Percentiles rank a stretch among this genome's conserved stretches.
Evolutionary conservation across 2,797 vertebrate species (phyloP).

Genomic region (Philypnodon macrostomus): DNA sequence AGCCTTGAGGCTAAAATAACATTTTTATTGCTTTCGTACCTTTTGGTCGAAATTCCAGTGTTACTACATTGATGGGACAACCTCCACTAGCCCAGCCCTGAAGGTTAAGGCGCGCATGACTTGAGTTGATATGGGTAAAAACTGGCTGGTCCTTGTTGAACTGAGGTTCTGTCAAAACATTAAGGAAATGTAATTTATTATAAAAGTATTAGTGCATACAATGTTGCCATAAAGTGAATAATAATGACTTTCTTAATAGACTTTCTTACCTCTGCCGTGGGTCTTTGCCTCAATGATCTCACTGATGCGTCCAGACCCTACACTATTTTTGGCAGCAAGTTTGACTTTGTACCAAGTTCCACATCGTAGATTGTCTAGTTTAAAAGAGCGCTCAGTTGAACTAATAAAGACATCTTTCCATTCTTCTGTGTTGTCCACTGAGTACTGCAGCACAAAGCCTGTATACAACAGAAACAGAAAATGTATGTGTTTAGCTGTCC

Average conservation of each 20-base stretch:
- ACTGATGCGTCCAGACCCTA: conserved; percentile 95
- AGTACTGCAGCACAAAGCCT: conserved; percentile 98
- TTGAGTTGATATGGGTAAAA: conserved; percentile 98
- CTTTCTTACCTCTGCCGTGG: conserved; percentile 88
- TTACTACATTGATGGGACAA: conserved; percentile 89
- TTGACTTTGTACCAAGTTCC: conserved; percentile 99
- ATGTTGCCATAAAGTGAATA: background rate
- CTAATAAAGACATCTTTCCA: conserved; percentile 98
- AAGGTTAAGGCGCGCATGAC: conserved; percentile 92
- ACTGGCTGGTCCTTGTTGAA: conserved; percentile 98
- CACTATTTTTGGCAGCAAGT: conserved; percentile 96
- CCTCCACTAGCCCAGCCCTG: conserved; percentile 97
- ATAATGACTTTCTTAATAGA: too few species aligned
- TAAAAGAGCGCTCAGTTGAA: conserved; percentile 91
- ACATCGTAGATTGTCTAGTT: conserved; percentile 93
- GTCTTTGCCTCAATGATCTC: conserved; percentile 99
- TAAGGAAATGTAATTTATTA: background rate
- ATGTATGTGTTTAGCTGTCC: conserved; percentile 15
- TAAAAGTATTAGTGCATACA: too few species aligned
- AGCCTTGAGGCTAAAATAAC: background rate
- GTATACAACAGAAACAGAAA: background rate
- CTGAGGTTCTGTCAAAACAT: conserved; percentile 82
- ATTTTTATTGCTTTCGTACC: conserved; percentile 51
- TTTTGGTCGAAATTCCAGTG: conserved; percentile 93
- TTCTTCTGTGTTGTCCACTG: conserved; percentile 96